Evolutionary conservation across 2,797 vertebrate genomes (phyloP).

Genomic region (Sebastes trivittatus): DNA sequence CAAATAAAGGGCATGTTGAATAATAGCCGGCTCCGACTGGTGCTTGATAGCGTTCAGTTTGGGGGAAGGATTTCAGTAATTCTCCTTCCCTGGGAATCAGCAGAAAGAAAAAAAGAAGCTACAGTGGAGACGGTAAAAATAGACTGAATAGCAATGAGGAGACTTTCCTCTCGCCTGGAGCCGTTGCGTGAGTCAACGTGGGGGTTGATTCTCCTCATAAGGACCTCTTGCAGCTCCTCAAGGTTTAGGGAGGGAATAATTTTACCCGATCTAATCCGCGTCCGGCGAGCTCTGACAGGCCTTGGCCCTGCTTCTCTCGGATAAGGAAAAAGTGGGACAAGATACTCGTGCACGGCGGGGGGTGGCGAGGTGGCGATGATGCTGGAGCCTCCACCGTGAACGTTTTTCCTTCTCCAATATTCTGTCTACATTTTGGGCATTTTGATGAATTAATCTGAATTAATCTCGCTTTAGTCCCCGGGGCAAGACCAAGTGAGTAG

Average conservation of each 20-base stretch:
- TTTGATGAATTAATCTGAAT: conserved; percentile 39
- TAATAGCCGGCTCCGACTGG: neutral
- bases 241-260: conserved; percentile 42
- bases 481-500: neutral
- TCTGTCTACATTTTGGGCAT: conserved; percentile 12
- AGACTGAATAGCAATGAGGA: conserved; percentile 76
- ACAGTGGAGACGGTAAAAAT: conserved; percentile 70
- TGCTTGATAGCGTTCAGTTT: neutral
- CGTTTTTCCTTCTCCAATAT: neutral
- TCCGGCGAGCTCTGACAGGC: conserved; percentile 39
- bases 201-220: conserved; percentile 41
- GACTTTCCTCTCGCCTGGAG: conserved; percentile 62
- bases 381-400: neutral
- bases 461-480: conserved; percentile 19
- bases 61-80: conserved; percentile 43
- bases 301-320: conserved; percentile 4
- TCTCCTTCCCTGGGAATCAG: conserved; percentile 55
- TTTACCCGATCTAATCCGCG: conserved; percentile 35
- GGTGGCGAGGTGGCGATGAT: neutral
- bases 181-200: conserved; percentile 56
- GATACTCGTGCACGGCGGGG: neutral
- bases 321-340: conserved; percentile 51
- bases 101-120: conserved; percentile 24
- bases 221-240: conserved; percentile 42
- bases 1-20: conserved; percentile 22